Conservation (phyloP, 2,888 invertebrate genomes). For the Limnephilus rhombicus region DNA sequence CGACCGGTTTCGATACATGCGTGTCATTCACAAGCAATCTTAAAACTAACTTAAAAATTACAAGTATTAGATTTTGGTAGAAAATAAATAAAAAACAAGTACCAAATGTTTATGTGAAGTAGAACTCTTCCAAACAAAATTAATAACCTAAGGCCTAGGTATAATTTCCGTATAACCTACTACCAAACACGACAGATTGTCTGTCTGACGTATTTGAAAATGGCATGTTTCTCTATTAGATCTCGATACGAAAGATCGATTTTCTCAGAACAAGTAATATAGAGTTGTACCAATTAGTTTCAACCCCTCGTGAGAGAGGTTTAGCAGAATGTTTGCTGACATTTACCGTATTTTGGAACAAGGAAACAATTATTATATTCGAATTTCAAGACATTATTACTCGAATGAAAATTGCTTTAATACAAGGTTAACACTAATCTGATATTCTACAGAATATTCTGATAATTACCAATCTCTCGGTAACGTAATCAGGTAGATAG, state of each 20-base stretch:
- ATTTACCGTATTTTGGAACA: neutral
- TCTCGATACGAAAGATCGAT: neutral
- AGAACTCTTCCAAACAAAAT: no score
- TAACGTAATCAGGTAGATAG: no score
- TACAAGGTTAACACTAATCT: neutral
- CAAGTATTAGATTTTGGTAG: no score
- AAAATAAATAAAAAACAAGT: no score
- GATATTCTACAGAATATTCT: neutral
- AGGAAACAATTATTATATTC: constrained; percentile 1
- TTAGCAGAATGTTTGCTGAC: neutral
- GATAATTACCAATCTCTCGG: neutral
- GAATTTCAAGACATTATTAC: neutral
- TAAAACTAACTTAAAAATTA: no score
- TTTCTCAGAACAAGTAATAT: neutral
- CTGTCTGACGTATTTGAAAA: neutral
- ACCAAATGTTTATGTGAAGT: no score
- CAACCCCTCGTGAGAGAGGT: neutral
- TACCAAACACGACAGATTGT: neutral
- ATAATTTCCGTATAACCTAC: neutral
- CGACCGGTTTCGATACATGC: no score
- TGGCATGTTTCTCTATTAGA: neutral
- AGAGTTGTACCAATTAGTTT: neutral
- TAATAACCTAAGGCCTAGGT: no score
- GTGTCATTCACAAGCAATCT: no score
- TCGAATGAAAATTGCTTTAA: neutral